phyloP scores from a whole-genome alignment of 2,888 invertebrate species.

The Hylaea fasciaria region DNA sequence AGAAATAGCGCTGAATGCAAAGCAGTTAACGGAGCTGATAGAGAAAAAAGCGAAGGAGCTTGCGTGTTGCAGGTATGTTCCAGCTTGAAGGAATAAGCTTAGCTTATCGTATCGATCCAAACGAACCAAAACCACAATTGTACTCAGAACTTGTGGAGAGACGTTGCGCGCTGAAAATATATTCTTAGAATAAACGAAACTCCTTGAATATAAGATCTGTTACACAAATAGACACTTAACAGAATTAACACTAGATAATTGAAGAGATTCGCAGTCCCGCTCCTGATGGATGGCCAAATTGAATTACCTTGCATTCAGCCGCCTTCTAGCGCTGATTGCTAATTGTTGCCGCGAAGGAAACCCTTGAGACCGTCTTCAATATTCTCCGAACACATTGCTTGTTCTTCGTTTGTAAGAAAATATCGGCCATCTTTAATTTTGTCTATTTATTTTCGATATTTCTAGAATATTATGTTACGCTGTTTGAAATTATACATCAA shows the following conservation, averaged over 20 bases:
- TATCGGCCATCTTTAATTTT: background rate
- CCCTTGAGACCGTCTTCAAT: slow-evolving; percentile 30
- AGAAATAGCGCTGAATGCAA: slow-evolving; percentile 2
- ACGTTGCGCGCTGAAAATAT: background rate
- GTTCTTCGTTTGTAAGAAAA: slow-evolving; percentile 21
- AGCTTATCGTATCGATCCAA: background rate
- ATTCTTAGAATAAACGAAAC: background rate
- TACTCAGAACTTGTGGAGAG: background rate
- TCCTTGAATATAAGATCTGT: slow-evolving; percentile 15
- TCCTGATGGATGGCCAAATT: slow-evolving; percentile 40
- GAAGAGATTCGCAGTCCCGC: slow-evolving; percentile 34
- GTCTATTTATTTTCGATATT: background rate
- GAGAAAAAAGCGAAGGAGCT: background rate
- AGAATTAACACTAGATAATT: slow-evolving; percentile 39
- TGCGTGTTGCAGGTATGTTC: too few species aligned
- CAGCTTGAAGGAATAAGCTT: background rate
- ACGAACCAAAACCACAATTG: background rate
- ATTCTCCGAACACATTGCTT: slow-evolving; percentile 15
- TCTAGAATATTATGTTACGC: background rate
- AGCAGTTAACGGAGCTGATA: background rate
- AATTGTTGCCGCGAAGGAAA: slow-evolving; percentile 39
- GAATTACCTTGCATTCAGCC: slow-evolving; percentile 42
- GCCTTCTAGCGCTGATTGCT: slow-evolving; percentile 40
- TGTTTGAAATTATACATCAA: background rate
- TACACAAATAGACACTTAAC: slow-evolving; percentile 32